Conservation (phyloP, 2,113 vertebrate species). For the Mesoclemmys tuberculata region DNA sequence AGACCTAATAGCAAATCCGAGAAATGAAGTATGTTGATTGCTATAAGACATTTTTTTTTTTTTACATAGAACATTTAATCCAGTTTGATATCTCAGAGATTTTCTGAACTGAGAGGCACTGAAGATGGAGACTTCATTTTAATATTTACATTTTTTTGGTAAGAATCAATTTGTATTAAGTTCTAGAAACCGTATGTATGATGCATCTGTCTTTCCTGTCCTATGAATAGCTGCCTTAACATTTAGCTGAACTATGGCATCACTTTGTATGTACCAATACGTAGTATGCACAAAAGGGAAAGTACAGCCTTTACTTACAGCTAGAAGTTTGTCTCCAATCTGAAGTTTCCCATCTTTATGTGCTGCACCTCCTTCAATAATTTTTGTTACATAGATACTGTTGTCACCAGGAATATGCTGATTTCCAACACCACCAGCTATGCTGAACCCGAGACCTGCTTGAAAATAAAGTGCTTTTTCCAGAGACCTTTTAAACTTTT, state of each 20-base stretch:
- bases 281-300: not conserved
- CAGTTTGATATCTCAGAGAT: not conserved
- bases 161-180: not conserved
- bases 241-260: not conserved
- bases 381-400: conserved; percentile 99
- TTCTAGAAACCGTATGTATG: not conserved
- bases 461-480: conserved; percentile 30
- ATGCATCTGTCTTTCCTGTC: not conserved
- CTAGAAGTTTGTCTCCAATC: conserved; percentile 97
- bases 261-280: not conserved
- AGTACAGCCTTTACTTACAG: conserved; percentile 81
- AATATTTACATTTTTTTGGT: not conserved
- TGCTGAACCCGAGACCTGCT: conserved; percentile 97
- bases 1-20: not conserved
- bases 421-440: conserved; percentile 97
- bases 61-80: not conserved
- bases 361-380: conserved; percentile 96
- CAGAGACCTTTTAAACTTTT: not conserved
- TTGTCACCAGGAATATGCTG: conserved; percentile 99
- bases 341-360: conserved; percentile 97
- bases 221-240: not conserved
- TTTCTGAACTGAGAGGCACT: not conserved
- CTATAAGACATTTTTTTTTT: not conserved
- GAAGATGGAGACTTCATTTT: not conserved
- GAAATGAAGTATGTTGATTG: not conserved